Conservation (phyloP, 2,113 vertebrate species). For the Poicephalus meyeri region DNA sequence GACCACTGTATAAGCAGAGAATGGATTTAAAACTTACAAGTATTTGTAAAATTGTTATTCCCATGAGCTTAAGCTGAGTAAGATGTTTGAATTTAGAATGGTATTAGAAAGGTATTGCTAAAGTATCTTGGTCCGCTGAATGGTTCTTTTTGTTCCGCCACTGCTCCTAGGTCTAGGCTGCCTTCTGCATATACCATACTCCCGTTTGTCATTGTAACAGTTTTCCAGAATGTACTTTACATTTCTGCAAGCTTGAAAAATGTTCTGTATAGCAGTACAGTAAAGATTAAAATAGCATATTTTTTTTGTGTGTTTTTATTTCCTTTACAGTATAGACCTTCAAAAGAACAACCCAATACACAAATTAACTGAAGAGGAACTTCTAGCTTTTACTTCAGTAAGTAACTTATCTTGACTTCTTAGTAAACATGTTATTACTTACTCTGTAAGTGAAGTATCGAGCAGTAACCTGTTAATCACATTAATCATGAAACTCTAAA, state of each 20-base stretch:
- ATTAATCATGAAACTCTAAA: background rate
- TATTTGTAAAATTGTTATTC: background rate
- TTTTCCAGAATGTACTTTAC: background rate
- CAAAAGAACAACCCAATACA: constrained; percentile 95
- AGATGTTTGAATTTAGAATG: background rate
- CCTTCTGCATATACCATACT: background rate
- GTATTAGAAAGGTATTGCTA: background rate
- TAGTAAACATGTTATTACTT: background rate
- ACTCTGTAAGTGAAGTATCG: background rate
- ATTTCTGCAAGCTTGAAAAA: constrained; percentile 3
- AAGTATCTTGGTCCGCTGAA: background rate
- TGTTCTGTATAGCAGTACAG: background rate
- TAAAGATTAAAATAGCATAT: background rate
- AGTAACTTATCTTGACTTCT: constrained; percentile 60
- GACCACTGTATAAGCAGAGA: background rate
- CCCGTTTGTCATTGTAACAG: background rate
- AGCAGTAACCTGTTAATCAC: background rate
- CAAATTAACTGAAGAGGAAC: constrained; percentile 92
- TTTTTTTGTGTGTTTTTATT: background rate
- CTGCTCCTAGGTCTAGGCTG: background rate
- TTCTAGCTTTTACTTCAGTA: constrained; percentile 92
- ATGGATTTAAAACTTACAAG: background rate
- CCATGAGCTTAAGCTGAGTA: background rate
- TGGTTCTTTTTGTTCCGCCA: background rate
- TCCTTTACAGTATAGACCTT: constrained; percentile 84